A percentile compares a stretch with the other conserved stretches of the same genome.
Conservation (phyloP, 1,140 invertebrate genomes). For the Panagrolaimus sp. region DNA sequence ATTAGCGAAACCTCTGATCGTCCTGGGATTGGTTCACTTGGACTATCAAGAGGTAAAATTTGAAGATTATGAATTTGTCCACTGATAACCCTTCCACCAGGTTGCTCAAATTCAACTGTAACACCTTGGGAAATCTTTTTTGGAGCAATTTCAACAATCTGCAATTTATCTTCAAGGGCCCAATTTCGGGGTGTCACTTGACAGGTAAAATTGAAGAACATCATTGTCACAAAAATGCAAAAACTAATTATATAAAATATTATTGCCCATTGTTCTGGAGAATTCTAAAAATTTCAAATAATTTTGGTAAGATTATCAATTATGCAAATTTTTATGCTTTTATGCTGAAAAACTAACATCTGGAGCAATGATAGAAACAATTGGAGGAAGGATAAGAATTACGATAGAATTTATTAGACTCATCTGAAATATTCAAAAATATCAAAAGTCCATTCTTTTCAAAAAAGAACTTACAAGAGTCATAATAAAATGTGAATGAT, state of each 20-base stretch:
- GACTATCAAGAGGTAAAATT: no score
- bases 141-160: no score
- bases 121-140: no score
- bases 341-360: neutral
- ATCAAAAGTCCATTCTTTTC: neutral
- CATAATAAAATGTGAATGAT: slow-evolving; percentile 12
- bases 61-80: no score
- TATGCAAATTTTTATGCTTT: no score
- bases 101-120: no score
- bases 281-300: no score
- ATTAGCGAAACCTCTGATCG: no score
- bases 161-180: neutral
- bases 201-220: slow-evolving; percentile 11
- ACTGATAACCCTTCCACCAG: no score
- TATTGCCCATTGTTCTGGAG: neutral
- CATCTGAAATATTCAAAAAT: slow-evolving; percentile 2
- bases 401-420: neutral
- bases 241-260: neutral
- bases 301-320: no score
- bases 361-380: neutral
- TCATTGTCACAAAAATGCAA: neutral
- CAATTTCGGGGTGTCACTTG: neutral
- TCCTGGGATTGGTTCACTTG: no score
- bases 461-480: neutral
- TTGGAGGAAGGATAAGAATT: neutral